Percentiles rank a stretch among this genome's conserved stretches.
Conservation (phyloP, 2,888 invertebrate genomes). For the Ochropacha duplaris region DNA sequence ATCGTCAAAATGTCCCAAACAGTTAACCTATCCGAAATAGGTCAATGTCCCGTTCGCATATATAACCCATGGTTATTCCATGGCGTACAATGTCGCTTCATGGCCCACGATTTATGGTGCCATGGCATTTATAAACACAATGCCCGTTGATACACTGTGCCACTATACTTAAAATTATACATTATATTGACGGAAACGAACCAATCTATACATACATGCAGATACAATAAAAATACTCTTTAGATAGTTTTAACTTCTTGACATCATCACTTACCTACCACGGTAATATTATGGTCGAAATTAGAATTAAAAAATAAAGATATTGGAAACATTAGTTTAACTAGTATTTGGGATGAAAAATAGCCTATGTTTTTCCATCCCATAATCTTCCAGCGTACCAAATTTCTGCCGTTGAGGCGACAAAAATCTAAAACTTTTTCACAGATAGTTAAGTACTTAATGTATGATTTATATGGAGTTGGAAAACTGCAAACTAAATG, state of each 20-base stretch:
- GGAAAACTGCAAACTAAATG: not conserved
- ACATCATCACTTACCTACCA: too few species aligned
- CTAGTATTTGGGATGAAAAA: too few species aligned
- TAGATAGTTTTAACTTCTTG: too few species aligned
- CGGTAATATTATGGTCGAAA: too few species aligned
- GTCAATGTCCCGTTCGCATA: slow-evolving; percentile 64
- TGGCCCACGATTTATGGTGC: slow-evolving; percentile 66
- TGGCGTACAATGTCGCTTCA: slow-evolving; percentile 58
- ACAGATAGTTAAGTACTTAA: too few species aligned
- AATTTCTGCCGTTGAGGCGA: too few species aligned
- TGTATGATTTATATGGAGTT: too few species aligned
- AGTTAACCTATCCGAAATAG: slow-evolving; percentile 60
- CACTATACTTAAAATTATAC: not conserved
- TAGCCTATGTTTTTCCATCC: too few species aligned
- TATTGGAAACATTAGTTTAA: too few species aligned
- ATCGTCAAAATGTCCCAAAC: slow-evolving; percentile 13
- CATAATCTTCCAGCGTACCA: too few species aligned
- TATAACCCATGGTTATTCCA: slow-evolving; percentile 34
- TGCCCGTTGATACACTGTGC: slow-evolving; percentile 10
- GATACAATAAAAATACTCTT: not conserved
- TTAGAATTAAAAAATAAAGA: too few species aligned
- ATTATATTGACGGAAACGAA: slow-evolving; percentile 1
- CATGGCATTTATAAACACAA: slow-evolving; percentile 72
- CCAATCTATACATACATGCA: not conserved
- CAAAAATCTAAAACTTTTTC: too few species aligned